Conservation (phyloP, 2,797 vertebrate species). For the Trachurus trachurus region DNA sequence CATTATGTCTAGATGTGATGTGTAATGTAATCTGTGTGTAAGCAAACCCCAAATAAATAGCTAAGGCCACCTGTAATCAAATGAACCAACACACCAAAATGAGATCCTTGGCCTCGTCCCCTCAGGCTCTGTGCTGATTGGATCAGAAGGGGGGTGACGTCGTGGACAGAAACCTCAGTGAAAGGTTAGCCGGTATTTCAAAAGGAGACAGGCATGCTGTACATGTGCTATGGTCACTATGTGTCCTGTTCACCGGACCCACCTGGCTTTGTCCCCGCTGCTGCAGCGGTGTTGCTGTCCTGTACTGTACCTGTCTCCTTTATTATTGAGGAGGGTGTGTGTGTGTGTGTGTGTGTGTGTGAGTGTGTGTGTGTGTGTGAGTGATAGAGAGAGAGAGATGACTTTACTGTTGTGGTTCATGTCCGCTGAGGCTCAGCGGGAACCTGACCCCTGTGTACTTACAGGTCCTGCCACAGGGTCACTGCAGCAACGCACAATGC, state of each 20-base stretch:
- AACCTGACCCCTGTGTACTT: slow-evolving; percentile 62
- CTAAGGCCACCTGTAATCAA: slow-evolving; percentile 37
- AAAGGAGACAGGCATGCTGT: slow-evolving; percentile 18
- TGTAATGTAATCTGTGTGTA: slow-evolving; percentile 30
- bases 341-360: slow-evolving; percentile 6
- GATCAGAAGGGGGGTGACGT: slow-evolving; percentile 29
- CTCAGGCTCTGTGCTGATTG: slow-evolving; percentile 15
- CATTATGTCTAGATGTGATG: slow-evolving; percentile 34
- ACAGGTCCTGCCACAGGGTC: slow-evolving; percentile 48
- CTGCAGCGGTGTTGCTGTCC: slow-evolving; percentile 36
- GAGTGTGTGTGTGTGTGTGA: not conserved
- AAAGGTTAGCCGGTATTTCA: slow-evolving; percentile 38
- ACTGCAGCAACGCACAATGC: slow-evolving; percentile 45
- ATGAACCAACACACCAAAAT: slow-evolving; percentile 33
- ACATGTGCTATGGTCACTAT: slow-evolving; percentile 8
- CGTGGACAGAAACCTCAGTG: slow-evolving; percentile 23
- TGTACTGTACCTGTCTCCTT: slow-evolving; percentile 53
- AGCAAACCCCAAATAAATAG: slow-evolving; percentile 41
- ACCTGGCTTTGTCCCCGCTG: slow-evolving; percentile 21
- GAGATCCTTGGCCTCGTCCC: slow-evolving; percentile 10
- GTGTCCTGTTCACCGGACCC: slow-evolving; percentile 21
- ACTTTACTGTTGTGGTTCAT: slow-evolving; percentile 48
- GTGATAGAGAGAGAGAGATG: slow-evolving; percentile 37
- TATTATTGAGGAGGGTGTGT: slow-evolving; percentile 68
- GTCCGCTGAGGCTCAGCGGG: slow-evolving; percentile 64